Evolutionary conservation across 2,113 vertebrate species (phyloP), one percentile per base, ranked within the genome.

Genomic region (Panthera leo): DNA sequence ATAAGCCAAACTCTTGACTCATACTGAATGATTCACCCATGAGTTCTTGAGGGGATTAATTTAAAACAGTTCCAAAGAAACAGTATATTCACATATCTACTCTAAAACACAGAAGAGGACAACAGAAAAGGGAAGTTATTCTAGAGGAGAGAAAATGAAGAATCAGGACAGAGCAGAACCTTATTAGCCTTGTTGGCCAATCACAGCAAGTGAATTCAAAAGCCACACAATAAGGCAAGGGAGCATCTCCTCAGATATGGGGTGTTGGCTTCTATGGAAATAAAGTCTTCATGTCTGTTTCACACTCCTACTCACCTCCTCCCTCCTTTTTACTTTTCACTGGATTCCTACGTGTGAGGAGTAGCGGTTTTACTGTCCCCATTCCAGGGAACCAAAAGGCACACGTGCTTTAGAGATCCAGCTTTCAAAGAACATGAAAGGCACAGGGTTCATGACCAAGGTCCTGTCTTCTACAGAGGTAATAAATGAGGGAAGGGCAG

Each of bases 1-100:
- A 98, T 97, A 98, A 98, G 93, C 71, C 91, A 95, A 97, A 93
- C 68, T 96, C 89, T 97, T 98, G 98, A 98, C 94, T 98, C 98
- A 98, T 98, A 68, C 76, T 53, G 85, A 97, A 91, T 98, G 98
- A 98, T 97, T 98, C 98, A 98, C 85, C 85, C 97, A 92, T 93
- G 97, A 94, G 94, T 98, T 98, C 96, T 95, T 96, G 85, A 97
- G 89, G 84, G 73, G 90, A 95, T 98, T 98, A 97, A 98, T 97
- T 97, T 97, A 96, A 98, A 97, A 98, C 95, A 85, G 58, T 68
- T 98, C 91, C 88, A 97, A 94, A 97, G 94, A 95, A 95, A 94
- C 82, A 94, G 27, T 93, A 94, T 93, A 71, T 94, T 96, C 61
- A 87, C 65, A 90, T 95, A 87, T 86, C 96, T 96, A 95, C 71